These are phyloP conservation scores for Morone saxatilis DNA, from an alignment of 2,113 vertebrate genomes.

Conservation along the genomic window DNA sequence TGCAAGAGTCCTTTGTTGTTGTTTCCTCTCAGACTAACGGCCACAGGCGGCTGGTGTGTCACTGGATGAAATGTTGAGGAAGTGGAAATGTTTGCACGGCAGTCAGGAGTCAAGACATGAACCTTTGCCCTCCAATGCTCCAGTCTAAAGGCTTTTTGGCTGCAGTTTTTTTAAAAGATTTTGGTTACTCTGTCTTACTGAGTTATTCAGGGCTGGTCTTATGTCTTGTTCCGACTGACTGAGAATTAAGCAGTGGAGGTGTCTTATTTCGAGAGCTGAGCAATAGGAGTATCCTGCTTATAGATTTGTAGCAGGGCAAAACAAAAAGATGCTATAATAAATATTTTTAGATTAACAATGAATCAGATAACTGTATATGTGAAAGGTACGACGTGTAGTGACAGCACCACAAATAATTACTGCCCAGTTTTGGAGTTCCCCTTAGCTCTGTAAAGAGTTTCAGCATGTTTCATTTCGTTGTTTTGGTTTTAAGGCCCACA, in stretches of 20 bases:
- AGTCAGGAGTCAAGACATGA: conserved; percentile 63
- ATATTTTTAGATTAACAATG: neutral
- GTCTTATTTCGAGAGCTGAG: neutral
- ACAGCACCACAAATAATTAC: neutral
- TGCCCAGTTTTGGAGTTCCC: neutral
- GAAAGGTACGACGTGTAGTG: neutral
- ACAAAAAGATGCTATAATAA: neutral
- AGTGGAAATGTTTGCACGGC: conserved; percentile 74
- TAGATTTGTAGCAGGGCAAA: neutral
- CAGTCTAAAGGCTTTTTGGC: conserved; percentile 18
- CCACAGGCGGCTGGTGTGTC: conserved; percentile 65
- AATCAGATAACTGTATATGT: neutral
- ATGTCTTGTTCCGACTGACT: conserved; percentile 1
- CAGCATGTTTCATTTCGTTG: neutral
- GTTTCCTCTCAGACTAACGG: conserved; percentile 77
- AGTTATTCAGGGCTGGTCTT: neutral
- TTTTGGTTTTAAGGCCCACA: neutral
- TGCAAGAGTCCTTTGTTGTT: conserved; percentile 79
- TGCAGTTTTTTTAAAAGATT: neutral
- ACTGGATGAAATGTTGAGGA: conserved; percentile 74
- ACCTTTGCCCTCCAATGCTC: conserved; percentile 62
- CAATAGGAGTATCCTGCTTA: neutral
- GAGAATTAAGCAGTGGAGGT: neutral
- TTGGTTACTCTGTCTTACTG: neutral
- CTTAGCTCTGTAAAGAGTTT: neutral